Evolutionary conservation across 1,140 invertebrate genomes (phyloP), one percentile per base, ranked within the genome.

Genomic region (Heliconius congener): DNA sequence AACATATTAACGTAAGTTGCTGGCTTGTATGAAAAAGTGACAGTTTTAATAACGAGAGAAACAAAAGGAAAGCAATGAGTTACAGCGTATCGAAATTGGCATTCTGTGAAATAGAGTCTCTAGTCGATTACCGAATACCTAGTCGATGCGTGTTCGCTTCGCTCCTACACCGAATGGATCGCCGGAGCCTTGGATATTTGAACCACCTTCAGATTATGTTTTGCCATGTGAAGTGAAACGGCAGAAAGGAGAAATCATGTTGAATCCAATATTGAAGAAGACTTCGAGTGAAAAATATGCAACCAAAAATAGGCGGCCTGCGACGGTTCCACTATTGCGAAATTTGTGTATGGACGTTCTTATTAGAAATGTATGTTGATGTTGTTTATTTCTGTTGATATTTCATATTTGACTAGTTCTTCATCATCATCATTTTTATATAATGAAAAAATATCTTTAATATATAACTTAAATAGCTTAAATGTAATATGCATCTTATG

Each of bases 101-200:
- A 39, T 71, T 71, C 37, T 71, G 19, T 71, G n/a, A n/a, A 77
- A 77, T 55, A n/a, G 18, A 66, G 37, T 72, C 27, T 71, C 1
- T 37, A 71, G 8, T 34, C 71, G 34, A 71, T 71, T 71, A 66
- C 57, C 57, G n/a, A 66, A 66, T 66, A 70, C 55, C 2, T 6
- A 30, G 72, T 86, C 75, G 79, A 92, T 92, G 91, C 88, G 90
- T 46, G 92, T 93, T 8, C 90, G 84, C 27, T 93, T 93, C 73
- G 92, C 90, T 6, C 90, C 88, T 46, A 90, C 90, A 8, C 90
- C 90, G 2, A 55, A 77, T 8, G 79, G 57, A 30, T 86, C 86
- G 11, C 82, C 82, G 9, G 83, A 86, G n/a, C 81, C 83, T 42
- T 78, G 76, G 74, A n/a, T 76, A 79, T 74, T 16, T 73, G 82